Evolutionary conservation across 2,888 invertebrate species (phyloP), one percentile per base, ranked within the genome.

Genomic region (Griposia aprilina): DNA sequence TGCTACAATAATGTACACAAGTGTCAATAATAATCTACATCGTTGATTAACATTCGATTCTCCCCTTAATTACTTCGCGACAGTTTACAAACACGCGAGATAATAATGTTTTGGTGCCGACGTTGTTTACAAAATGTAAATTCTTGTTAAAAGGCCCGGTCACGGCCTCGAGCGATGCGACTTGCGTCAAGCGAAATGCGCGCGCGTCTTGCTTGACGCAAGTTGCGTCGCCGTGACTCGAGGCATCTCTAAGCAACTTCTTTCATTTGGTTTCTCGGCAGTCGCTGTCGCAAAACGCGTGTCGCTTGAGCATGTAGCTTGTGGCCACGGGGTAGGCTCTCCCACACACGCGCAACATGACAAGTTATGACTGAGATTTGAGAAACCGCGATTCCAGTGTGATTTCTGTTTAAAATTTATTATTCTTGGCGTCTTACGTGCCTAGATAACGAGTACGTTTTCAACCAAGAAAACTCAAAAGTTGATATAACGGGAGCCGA

Each of bases 11-110:
- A 76, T 71, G 1, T 81, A 82, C 70, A 67, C 41, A 82, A 70
- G 82, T 82, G 82, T n/a, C 30, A 70, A 60, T 57, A 67, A 20
- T 60, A 41, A 67, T 62, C 30, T 68, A 80, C 17, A 70, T 81
- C 63, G 80, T 76, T 81, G 76, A 70, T 70, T 50, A 36, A 36
- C 80, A 80, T 75, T 81, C 69, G 69, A 69, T 75, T 81, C 41
- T 66, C 36, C 2, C 11, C 36, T 45, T 60, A 66, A 60, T 67
- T 57, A 78, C 17, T 55, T 63, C 7, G 5, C n/a, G 20, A 57
- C 11, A 17, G 48, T 36, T 36, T 13, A 55, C 48, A 63, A 50
- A 48, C 17, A 62, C 26, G 57, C 13, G 59, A 36, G 6, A 26
- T 41, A n/a, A 6, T 23, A 30, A 30, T 15, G 15, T 79, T 30